Evolutionary conservation across 2,888 invertebrate species (phyloP).

Genomic region (Sycophila texana): DNA sequence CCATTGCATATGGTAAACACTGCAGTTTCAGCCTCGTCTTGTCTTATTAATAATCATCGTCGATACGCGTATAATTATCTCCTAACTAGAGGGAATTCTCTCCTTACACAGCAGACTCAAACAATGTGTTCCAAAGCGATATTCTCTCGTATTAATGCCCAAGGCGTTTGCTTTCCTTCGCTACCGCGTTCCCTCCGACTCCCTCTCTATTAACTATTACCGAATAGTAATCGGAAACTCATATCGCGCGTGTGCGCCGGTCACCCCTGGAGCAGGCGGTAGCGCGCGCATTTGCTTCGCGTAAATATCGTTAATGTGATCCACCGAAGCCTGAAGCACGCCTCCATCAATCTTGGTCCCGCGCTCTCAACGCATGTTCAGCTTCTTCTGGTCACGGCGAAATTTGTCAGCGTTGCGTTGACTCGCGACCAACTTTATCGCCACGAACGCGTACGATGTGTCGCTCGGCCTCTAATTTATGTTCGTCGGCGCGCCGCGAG

Average conservation of each 20-base stretch:
- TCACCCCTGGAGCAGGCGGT: background rate
- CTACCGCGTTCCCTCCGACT: background rate
- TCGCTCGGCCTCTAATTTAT: constrained; percentile 12
- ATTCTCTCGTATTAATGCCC: constrained; percentile 15
- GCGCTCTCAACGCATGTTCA: background rate
- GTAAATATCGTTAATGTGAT: constrained; percentile 42
- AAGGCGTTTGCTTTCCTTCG: background rate
- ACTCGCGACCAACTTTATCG: background rate
- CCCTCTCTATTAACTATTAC: constrained; percentile 22
- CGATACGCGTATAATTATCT: too few species aligned
- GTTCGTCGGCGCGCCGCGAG: background rate
- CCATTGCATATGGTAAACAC: too few species aligned
- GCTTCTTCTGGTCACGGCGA: background rate
- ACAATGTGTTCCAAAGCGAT: background rate
- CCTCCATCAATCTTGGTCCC: constrained; percentile 13
- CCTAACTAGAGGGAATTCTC: too few species aligned
- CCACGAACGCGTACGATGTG: background rate
- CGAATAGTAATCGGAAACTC: constrained; percentile 18
- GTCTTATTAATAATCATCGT: too few species aligned
- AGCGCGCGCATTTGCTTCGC: background rate
- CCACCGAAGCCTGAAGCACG: background rate
- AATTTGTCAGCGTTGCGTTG: constrained; percentile 12
- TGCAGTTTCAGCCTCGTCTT: too few species aligned
- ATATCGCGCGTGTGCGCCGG: background rate
- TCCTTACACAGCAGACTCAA: background rate